Percentiles rank a stretch among this genome's conserved stretches.
Evolutionary conservation across 2,113 vertebrate species (phyloP).

Genomic region (Egretta garzetta): DNA sequence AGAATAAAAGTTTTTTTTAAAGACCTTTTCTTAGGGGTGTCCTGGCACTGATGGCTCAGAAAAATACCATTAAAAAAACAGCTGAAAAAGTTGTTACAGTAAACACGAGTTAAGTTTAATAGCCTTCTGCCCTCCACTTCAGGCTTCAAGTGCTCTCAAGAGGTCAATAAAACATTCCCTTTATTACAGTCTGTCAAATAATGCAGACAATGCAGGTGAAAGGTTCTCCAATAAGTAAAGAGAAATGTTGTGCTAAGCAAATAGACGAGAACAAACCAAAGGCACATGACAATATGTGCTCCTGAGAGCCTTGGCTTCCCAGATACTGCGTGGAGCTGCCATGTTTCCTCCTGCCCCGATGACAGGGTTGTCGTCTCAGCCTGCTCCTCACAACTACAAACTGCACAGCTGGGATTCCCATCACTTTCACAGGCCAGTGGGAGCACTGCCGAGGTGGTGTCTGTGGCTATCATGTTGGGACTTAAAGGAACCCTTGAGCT

Average conservation of each 20-base stretch:
- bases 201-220: conserved; percentile 29
- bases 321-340: fast-evolving
- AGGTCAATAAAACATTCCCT: conserved; percentile 25
- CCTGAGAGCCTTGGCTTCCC: background rate
- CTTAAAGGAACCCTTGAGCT: background rate
- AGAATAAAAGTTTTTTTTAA: background rate
- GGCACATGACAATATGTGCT: background rate
- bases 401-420: background rate
- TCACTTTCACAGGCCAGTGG: background rate
- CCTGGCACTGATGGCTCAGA: background rate
- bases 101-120: conserved; percentile 28
- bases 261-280: background rate
- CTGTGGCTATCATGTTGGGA: background rate
- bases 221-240: conserved; percentile 12
- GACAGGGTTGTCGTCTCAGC: background rate
- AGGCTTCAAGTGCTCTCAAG: conserved; percentile 9
- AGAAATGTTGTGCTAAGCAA: conserved; percentile 1
- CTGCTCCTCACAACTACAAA: background rate
- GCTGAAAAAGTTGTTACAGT: conserved; percentile 1
- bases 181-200: conserved; percentile 29
- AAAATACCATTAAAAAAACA: background rate
- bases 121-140: background rate
- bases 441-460: fast-evolving
- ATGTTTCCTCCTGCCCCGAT: background rate
- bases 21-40: background rate